phyloP scores from a whole-genome alignment of 2,113 vertebrate species.

The Guaruba guarouba region DNA sequence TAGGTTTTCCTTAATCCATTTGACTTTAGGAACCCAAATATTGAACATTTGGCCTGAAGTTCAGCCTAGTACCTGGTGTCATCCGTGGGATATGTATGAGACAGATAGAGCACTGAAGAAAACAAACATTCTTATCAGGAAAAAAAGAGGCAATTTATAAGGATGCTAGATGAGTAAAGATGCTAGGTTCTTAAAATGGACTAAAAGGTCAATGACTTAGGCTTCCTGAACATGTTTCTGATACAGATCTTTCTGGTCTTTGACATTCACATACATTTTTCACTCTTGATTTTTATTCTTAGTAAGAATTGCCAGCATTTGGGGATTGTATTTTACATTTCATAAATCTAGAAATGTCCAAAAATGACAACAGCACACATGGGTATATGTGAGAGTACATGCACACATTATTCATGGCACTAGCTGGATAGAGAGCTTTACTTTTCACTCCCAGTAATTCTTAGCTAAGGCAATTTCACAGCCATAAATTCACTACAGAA shows the following conservation, averaged over 20 bases:
- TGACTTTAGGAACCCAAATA: background rate
- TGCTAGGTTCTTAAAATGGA: background rate
- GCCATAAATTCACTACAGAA: slow-evolving; percentile 19
- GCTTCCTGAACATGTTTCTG: background rate
- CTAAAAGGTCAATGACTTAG: background rate
- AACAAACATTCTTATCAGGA: background rate
- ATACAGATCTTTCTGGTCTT: background rate
- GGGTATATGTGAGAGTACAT: slow-evolving; percentile 21
- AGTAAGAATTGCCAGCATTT: background rate
- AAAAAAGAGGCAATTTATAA: background rate
- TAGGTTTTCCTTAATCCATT: background rate
- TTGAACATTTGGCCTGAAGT: background rate
- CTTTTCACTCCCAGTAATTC: background rate
- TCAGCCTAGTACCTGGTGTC: background rate
- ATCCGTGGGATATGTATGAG: background rate
- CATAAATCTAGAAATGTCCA: background rate
- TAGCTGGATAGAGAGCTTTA: background rate
- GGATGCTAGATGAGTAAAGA: background rate
- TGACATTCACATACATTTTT: background rate
- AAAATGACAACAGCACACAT: slow-evolving; percentile 42
- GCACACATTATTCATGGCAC: slow-evolving; percentile 20
- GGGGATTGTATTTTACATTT: background rate
- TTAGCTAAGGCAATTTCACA: slow-evolving; percentile 11
- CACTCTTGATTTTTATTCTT: background rate
- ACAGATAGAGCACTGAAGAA: background rate